Evolutionary conservation across 2,113 vertebrate genomes (phyloP), one percentile per base, ranked within the genome.

Genomic region (Ptilonorhynchus violaceus): DNA sequence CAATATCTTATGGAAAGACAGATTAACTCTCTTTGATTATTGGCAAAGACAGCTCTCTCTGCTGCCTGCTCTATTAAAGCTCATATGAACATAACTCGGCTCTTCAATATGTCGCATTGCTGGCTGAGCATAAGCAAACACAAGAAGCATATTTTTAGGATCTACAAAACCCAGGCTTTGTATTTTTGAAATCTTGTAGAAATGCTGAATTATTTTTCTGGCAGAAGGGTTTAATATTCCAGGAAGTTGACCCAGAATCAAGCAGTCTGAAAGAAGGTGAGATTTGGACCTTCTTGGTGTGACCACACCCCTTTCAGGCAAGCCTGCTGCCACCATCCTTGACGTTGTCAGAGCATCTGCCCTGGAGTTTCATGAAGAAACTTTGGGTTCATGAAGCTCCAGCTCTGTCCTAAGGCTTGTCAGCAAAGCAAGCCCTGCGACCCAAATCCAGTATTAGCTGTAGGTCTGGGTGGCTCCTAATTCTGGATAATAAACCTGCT

Each of bases 401-500:
- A 1, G 6, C 11, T 76, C 50, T 55, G 33, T 49, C 50, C 53
- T 39, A 50, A 53, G 73, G 17, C 42, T 78, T 39, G 42, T 42
- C 55, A 56, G 59, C 72, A 94, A 56, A 86, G 17, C 59, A 69
- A 76, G 20, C 22, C n/a, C 49, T 50, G 44, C 37, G 25, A 88
- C 37, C 47, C n/a, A 60, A 21, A 42, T 64, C 20, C 27, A 87
- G 7, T 41, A 58, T 66, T 59, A 85, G 62, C 28, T 81, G 20
- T 28, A 70, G 75, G 33, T 74, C 88, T 88, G n/a, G 15, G 24
- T 88, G 75, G 44, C 52, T 93, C 92, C 72, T 91, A 90, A 93
- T 88, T 89, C 55, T 89, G 73, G 24, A 30, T 87, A 77, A 92
- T 53, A 88, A 96, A 92, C n/a, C 72, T 76, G 23, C 68, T 93